Conservation (phyloP, 2,113 vertebrate genomes). For the Pseudorhombus dupliciocellatus region DNA sequence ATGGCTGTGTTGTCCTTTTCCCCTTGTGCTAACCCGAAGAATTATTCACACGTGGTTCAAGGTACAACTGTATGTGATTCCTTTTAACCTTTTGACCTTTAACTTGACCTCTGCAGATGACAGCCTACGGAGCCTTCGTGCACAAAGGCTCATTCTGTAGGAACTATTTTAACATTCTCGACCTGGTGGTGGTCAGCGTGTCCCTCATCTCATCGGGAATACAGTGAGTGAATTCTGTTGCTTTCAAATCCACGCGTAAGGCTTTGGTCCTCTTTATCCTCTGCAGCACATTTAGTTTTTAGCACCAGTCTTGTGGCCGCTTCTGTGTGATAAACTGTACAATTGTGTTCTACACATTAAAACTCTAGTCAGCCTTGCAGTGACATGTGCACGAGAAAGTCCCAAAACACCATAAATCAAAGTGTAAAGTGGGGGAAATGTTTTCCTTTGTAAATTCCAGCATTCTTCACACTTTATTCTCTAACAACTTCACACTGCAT, state of each 20-base stretch:
- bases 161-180: slow-evolving; percentile 99
- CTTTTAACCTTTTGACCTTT: slow-evolving; percentile 34
- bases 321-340: background rate
- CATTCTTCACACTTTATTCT: slow-evolving; percentile 43
- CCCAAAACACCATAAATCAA: slow-evolving; percentile 35
- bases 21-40: no score
- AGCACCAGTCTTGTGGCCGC: background rate
- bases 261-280: background rate
- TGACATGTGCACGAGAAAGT: slow-evolving; percentile 13
- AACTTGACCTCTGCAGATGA: slow-evolving; percentile 86
- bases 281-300: background rate
- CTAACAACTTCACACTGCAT: slow-evolving; percentile 58
- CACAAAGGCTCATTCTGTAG: slow-evolving; percentile 99
- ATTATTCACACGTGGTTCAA: background rate
- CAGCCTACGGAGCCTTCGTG: slow-evolving; percentile 96
- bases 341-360: slow-evolving; percentile 16
- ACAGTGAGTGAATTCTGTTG: slow-evolving; percentile 87
- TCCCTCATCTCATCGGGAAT: slow-evolving; percentile 99
- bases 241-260: slow-evolving; percentile 19
- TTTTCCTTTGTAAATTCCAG: slow-evolving; percentile 45
- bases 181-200: slow-evolving; percentile 98
- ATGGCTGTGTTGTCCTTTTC: no score
- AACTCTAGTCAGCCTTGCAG: slow-evolving; percentile 18
- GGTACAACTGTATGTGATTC: background rate
- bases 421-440: slow-evolving; percentile 6